phyloP scores from a whole-genome alignment of 2,797 vertebrate genomes.

The Hylomyscus alleni region DNA sequence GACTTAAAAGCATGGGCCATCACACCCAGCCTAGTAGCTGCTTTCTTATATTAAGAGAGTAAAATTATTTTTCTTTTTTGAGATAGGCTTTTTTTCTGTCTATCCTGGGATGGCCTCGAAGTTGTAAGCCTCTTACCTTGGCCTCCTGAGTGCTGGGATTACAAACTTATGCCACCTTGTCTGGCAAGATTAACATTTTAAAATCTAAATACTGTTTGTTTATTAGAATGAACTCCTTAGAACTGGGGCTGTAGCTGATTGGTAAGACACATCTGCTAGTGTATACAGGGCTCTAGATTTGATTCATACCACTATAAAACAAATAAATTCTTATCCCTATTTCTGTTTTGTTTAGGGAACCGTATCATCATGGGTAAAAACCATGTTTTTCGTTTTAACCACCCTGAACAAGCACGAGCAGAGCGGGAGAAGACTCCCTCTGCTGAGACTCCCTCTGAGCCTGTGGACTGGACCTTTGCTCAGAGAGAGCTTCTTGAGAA shows the following conservation, averaged over 20 bases:
- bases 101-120: background rate
- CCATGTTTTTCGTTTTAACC: conserved; percentile 99
- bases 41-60: conserved; percentile 37
- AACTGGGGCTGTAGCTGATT: background rate
- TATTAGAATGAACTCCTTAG: background rate
- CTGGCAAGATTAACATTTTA: background rate
- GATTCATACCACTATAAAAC: background rate
- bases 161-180: background rate
- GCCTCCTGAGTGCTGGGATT: background rate
- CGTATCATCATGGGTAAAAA: conserved; percentile 99
- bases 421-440: conserved; percentile 98
- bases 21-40: background rate
- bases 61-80: background rate
- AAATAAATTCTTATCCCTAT: background rate
- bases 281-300: background rate
- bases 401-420: conserved; percentile 98
- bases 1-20: background rate
- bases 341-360: conserved; percentile 92
- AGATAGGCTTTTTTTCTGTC: background rate
- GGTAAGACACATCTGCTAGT: background rate
- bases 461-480: conserved; percentile 99
- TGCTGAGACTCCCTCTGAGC: conserved; percentile 98
- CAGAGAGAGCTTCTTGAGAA: conserved; percentile 99
- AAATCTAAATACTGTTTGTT: background rate
- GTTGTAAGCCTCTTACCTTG: background rate